A percentile compares a stretch with the other conserved stretches of the same genome.
Conservation (phyloP, 2,888 invertebrate genomes). For the Chironomus tentans region DNA sequence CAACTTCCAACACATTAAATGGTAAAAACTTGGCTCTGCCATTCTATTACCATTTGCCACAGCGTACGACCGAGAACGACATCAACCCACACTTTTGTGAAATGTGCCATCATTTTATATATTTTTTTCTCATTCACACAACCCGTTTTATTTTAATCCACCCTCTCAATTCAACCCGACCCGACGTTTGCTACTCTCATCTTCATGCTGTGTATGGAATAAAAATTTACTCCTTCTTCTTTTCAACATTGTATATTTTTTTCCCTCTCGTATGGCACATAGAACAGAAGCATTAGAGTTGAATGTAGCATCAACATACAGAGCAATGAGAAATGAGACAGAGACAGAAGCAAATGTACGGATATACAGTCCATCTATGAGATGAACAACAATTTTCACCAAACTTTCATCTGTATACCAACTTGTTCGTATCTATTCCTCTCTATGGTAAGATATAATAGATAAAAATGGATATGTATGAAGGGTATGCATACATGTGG, state of each 20-base stretch:
- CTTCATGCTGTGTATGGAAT: neutral
- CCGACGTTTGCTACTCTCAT: neutral
- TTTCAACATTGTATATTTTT: neutral
- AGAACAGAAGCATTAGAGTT: neutral
- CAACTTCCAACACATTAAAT: slow-evolving; percentile 11
- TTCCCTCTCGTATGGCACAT: neutral
- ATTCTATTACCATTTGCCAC: neutral
- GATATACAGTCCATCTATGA: no score
- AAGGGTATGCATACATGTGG: no score
- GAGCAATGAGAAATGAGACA: no score
- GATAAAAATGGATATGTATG: no score
- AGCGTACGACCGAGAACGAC: slow-evolving; percentile 24
- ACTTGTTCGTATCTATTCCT: no score
- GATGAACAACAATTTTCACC: no score
- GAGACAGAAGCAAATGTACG: no score
- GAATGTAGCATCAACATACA: neutral
- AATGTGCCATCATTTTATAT: neutral
- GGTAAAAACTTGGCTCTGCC: neutral
- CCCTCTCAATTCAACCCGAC: neutral
- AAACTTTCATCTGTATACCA: no score
- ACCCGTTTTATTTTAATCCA: neutral
- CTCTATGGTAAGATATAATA: no score
- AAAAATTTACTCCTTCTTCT: neutral
- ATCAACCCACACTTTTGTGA: slow-evolving; percentile 11
- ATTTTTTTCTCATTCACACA: neutral